phyloP scores from a whole-genome alignment of 2,113 vertebrate species.

The Oxyura jamaicensis region DNA sequence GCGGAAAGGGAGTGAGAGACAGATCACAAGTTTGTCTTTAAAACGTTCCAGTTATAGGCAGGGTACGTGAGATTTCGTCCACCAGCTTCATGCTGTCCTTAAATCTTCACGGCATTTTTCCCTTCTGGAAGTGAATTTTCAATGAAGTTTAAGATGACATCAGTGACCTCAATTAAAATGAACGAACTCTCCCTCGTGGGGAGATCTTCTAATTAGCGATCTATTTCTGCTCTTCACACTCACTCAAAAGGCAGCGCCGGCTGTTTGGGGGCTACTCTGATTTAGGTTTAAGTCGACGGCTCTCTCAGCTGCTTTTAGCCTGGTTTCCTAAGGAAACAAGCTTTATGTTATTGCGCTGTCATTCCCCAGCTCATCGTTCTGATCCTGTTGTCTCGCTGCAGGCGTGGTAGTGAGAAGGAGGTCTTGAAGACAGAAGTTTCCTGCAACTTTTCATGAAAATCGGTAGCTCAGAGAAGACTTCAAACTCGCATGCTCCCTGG shows the following conservation, averaged over 20 bases:
- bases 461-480: accelerated
- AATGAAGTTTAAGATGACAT: neutral
- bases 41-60: neutral
- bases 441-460: accelerated
- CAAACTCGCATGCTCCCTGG: accelerated
- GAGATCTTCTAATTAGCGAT: constrained; percentile 45
- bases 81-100: neutral
- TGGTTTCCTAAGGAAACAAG: neutral
- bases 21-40: neutral
- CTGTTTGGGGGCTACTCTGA: neutral
- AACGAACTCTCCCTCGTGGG: neutral
- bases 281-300: neutral
- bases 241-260: neutral
- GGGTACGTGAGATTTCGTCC: neutral
- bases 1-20: neutral
- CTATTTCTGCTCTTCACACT: constrained; percentile 33
- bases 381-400: accelerated
- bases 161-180: constrained; percentile 50
- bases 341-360: accelerated
- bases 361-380: neutral
- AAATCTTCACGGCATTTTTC: neutral
- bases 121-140: neutral
- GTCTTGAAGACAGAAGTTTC: accelerated
- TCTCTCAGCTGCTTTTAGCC: neutral
- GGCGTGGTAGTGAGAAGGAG: accelerated